Evolutionary conservation across 2,888 invertebrate species (phyloP), one percentile per base, ranked within the genome.

Genomic region (Ganaspis brasiliensis): DNA sequence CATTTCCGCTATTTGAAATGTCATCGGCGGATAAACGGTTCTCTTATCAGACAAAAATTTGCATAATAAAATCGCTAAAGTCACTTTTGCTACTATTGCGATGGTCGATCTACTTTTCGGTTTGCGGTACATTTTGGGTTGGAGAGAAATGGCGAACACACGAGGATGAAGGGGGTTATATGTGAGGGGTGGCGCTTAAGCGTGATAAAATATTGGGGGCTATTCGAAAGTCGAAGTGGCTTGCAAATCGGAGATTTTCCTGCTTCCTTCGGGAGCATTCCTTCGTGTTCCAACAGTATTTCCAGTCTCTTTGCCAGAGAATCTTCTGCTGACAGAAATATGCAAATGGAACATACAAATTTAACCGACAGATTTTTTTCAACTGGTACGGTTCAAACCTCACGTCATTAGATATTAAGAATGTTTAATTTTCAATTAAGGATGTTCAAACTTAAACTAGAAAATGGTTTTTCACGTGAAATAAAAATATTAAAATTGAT

Each of bases 161-260:
- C 73, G 31, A 67, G 73, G 61, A 78, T 70, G 55, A 76, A 79
- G 73, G 70, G 31, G 31, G 31, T 31, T 31, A 40, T 40, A 40
- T 40, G 40, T 40, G 40, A 31, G 81, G 37, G 26, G 24, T 14
- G 40, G 63, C 37, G 63, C 63, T 63, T 63, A 12, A 63, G 63
- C 40, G 67, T 67, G 85, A 84, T 83, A 83, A 85, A 82, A 81
- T 85, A 86, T 83, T 85, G 86, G 81, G 78, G 86, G 82, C 80
- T 83, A 78, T 86, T 86, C 82, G 81, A 86, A 81, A 85, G 80
- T 84, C 83, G 82, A 82, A 86, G 85, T 85, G 81, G 85, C 84
- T 85, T 85, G 85, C 85, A 83, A 85, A 85, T 85, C 84, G 85
- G 74, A 81, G 81, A 86, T 86, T 85, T 85, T 84, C 82, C 83